Base-by-base conservation (phyloP, 2,797 vertebrate genomes). In the Crenuchus spilurus region DNA sequence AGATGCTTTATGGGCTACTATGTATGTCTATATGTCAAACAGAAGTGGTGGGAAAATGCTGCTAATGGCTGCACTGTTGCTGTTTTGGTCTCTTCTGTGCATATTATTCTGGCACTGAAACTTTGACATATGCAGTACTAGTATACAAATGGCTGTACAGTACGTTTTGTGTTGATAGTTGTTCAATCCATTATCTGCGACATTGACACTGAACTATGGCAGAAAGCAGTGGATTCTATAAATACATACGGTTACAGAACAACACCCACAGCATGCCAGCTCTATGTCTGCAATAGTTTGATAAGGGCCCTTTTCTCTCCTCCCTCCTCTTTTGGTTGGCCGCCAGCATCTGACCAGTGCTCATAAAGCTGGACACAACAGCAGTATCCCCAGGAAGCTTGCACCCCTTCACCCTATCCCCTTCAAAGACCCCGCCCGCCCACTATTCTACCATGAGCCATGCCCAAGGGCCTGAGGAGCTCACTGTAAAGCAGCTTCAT, bases 401-500 rank as follows among this genome's bases (percentile, higher is more conserved):
- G n/a, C 31, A 28, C 20, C 51, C 42, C 33, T 65, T 52, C 31
- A 33, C 24, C 30, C 11, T 39, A 37, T 41, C 51, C 33, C 30
- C 39, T 61, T 49, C 24, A 28, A 26, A 2, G 77, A 83, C 79
- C 68, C 6, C 73, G 69, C 63, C 66, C 68, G 76, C 84, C 86
- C 82, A 84, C 83, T 82, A 72, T 79, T 80, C 78, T 72, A 65
- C 76, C 80, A 64, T 69, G 80, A 72, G 77, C 84, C 84, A 79
- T 73, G 77, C 83, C 84, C 87, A 30, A 4, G 81, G 86, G 55
- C 77, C 30, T 1, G 31, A 75, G 18, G 82, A 87, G 82, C 85
- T 88, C 82, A 26, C 65, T 65, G 66, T 68, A 80, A 74, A 67
- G 63, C 82, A 78, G 77, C 84, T 77, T 88, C 83, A 86, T 87